Percentiles rank a stretch among this genome's conserved stretches.
phyloP scores from a whole-genome alignment of 2,888 invertebrate species.

The Drosophila melanocephala region DNA sequence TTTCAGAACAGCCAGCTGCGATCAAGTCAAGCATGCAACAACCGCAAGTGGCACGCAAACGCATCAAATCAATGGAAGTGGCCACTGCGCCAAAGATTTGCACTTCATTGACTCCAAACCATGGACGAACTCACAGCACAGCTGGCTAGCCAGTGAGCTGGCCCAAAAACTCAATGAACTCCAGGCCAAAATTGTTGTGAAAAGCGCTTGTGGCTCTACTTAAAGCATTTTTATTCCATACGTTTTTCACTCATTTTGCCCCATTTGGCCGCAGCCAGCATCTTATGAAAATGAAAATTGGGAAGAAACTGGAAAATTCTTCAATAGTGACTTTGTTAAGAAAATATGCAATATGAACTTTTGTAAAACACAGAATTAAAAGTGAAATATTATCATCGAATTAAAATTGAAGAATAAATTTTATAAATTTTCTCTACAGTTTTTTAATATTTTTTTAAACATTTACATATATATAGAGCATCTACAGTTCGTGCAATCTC shows the following conservation, averaged over 20 bases:
- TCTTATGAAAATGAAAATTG: conserved; percentile 75
- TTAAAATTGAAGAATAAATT: not conserved
- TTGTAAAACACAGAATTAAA: not conserved
- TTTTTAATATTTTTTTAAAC: not conserved
- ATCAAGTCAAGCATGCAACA: conserved; percentile 75
- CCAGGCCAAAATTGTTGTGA: conserved; percentile 17
- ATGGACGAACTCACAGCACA: conserved; percentile 23
- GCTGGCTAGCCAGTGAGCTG: conserved; percentile 16
- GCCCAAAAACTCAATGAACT: conserved; percentile 48
- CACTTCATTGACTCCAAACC: conserved; percentile 72
- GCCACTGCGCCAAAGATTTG: conserved; percentile 68
- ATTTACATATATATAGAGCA: not conserved
- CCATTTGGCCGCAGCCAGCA: conserved; percentile 42
- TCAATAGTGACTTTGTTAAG: conserved; percentile 5
- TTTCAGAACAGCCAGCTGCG: conserved; percentile 10
- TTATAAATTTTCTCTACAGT: not conserved
- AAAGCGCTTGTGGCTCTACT: conserved; percentile 49
- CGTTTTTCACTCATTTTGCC: conserved; percentile 46
- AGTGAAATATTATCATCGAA: not conserved
- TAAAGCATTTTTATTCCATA: conserved; percentile 62
- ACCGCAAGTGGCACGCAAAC: conserved; percentile 75
- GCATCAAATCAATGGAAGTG: conserved; percentile 81
- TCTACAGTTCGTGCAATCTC: not conserved
- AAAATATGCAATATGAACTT: not conserved
- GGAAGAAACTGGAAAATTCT: conserved; percentile 58